Base-by-base conservation (phyloP, 2,888 invertebrate species). In the Uropetala carovei region DNA sequence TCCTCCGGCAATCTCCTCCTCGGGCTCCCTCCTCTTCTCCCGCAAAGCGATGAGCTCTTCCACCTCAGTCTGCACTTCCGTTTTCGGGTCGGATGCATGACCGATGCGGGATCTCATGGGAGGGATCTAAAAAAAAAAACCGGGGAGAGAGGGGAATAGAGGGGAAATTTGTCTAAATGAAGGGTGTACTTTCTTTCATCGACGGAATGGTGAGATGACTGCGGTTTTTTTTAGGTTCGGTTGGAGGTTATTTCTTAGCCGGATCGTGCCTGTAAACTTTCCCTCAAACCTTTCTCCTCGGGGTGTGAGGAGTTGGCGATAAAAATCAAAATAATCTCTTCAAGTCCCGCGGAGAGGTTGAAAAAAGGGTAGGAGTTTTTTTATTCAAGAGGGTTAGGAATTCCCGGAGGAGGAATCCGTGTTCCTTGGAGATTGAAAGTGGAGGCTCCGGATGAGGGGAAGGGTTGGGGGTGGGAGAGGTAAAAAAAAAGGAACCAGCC, bases 81-180 rank as follows among this genome's bases (percentile, higher is more conserved):
- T 75, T 75, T 75, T 75, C 75, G 75, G 75, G 75, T 22, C 27
- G 75, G 75, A 75, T 75, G 75, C 75, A 75, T 75, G 75, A 75
- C 75, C 75, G 75, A 27, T 75, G 22, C 75, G 75, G 27, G 75
- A 75, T 75, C 75, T 75, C 75, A 75, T 75, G 75, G 75, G 75
- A 75, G 27, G 75, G 75, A 75, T 75, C 75, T 75, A 27, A 75
- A 75, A 75, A 75, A 75, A 75, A 27, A 43, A 43, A 43, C 5
- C 16, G 75, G 22, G 22, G 22, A 75, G 75, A 75, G 75, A 75
- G 75, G 4, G 27, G 75, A 22, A 27, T 27, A 27, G 27, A 3
- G 13, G 75, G 9, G 18, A 27, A 13, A 13, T 75, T 9, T 75
- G 13, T 60, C 60, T 7, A 16, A 60, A 60, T 22, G 18, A 22